Evolutionary conservation across 2,797 vertebrate genomes (phyloP), one percentile per base, ranked within the genome.

Genomic region (Esox lucius): DNA sequence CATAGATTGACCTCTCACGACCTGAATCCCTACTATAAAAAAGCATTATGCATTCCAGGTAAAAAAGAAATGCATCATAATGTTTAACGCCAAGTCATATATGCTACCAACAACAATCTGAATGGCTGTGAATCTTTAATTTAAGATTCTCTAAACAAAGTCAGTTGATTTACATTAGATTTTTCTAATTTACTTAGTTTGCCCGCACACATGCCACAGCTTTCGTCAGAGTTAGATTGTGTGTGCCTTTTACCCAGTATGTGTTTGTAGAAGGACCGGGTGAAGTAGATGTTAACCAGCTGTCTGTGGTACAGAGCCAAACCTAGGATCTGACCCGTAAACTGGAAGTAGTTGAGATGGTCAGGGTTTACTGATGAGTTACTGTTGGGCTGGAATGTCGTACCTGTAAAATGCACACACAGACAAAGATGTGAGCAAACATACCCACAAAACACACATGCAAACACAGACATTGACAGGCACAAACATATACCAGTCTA

Each of bases 331-430:
- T 99, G 97, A 78, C 98, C 98, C n/a, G 98, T 97, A 3, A 99
- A 99, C 67, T 91, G 91, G 84, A 99, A 99, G 92, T 96, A 99
- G 89, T 99, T 99, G 84, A 99, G 91, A 81, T 99, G 98, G 88
- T 99, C 98, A 13, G 98, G 98, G 90, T 99, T 99, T 72, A 99
- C 98, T 2, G 95, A 99, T 7, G 98, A 99, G 90, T 99, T 99
- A 80, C 98, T 99, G 93, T 99, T 99, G 69, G 98, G 98, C 85
- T 99, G 98, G 89, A 99, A 99, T 7, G 98, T 99, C 74, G 98
- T 98, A 81, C 98, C 98, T 99, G 85, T 13, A 72, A 73, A 19
- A 59, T 33, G 51, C 61, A 76, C 13, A 56, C 46, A 73, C 53
- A 48, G 1, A 73, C 4, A 77, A 0, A 53, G n/a, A 64, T 39